Evolutionary conservation across 92 coral and sea anemone species (phyloP).

Genomic region (Isaurus tuberculatus): DNA sequence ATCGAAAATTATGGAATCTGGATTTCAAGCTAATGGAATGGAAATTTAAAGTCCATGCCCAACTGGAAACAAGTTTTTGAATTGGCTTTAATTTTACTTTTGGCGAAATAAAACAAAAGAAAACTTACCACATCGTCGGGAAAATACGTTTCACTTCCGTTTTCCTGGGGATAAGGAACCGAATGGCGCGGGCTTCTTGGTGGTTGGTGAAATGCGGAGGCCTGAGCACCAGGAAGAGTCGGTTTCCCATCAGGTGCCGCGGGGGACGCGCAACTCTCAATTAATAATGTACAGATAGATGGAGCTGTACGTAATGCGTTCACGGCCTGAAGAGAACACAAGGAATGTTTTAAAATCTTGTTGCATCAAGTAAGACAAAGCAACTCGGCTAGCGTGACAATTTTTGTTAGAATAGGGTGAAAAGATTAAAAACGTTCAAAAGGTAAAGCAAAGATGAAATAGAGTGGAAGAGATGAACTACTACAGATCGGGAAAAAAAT

Average conservation of each 20-base stretch:
- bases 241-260: constrained; percentile 86
- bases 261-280: constrained; percentile 86
- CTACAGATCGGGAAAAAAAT: too few relatives aligned
- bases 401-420: too few relatives aligned
- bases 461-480: too few relatives aligned
- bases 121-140: constrained; percentile 31
- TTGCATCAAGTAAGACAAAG: not conserved
- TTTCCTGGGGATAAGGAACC: constrained; percentile 48
- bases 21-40: too few relatives aligned
- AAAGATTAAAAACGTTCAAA: not conserved
- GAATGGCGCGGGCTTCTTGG: constrained; percentile 69
- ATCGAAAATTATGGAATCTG: too few relatives aligned
- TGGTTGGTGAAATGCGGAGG: constrained; percentile 87
- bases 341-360: not conserved
- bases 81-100: not conserved
- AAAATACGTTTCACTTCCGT: constrained; percentile 44
- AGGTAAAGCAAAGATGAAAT: too few relatives aligned
- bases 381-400: too few relatives aligned
- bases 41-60: too few relatives aligned
- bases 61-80: too few relatives aligned
- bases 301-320: constrained; percentile 88
- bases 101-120: not conserved
- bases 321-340: constrained; percentile 69
- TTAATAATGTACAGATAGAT: constrained; percentile 72
- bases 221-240: constrained; percentile 85